These are phyloP conservation scores for Momotus momota DNA, from an alignment of 2,797 vertebrate species.

Conservation along the genomic window DNA sequence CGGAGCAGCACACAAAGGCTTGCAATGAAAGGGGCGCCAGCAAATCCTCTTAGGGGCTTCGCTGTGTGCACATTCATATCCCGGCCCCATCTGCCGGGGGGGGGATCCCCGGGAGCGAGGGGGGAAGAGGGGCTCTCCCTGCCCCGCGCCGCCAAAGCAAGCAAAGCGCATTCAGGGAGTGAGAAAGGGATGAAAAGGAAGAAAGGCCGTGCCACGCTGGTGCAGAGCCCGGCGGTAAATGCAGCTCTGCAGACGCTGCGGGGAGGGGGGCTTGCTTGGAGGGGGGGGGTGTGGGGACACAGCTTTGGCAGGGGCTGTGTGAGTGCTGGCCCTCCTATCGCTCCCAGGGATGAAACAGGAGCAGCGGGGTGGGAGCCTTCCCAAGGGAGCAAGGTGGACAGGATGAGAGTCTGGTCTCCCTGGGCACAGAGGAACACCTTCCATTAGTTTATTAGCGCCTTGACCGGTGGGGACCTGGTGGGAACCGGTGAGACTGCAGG, in stretches of 20 bases:
- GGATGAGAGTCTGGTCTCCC: accelerated
- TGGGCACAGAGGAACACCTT: neutral
- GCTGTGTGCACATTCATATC: constrained; percentile 55
- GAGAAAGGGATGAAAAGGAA: constrained; percentile 64
- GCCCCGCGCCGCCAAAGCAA: constrained; percentile 40
- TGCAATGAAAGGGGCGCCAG: constrained; percentile 61
- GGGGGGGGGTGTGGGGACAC: neutral
- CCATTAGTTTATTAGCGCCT: neutral
- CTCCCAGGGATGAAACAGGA: neutral
- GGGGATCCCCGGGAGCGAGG: constrained; percentile 21
- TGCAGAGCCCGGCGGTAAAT: neutral
- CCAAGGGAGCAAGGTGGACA: accelerated
- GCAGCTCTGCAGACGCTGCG: neutral
- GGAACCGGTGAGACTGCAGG: neutral
- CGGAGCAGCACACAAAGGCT: constrained; percentile 59
- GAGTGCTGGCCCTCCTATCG: neutral
- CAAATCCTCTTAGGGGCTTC: constrained; percentile 76
- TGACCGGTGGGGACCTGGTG: neutral
- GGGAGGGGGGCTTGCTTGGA: neutral
- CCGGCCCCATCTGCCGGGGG: constrained; percentile 67
- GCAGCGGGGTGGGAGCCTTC: too few species aligned
- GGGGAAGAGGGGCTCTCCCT: constrained; percentile 35
- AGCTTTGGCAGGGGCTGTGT: neutral
- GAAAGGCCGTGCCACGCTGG: constrained; percentile 3
- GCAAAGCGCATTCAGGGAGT: constrained; percentile 55